Evolutionary conservation across 2,113 vertebrate species (phyloP).

Genomic region (Apaloderma vittatum): DNA sequence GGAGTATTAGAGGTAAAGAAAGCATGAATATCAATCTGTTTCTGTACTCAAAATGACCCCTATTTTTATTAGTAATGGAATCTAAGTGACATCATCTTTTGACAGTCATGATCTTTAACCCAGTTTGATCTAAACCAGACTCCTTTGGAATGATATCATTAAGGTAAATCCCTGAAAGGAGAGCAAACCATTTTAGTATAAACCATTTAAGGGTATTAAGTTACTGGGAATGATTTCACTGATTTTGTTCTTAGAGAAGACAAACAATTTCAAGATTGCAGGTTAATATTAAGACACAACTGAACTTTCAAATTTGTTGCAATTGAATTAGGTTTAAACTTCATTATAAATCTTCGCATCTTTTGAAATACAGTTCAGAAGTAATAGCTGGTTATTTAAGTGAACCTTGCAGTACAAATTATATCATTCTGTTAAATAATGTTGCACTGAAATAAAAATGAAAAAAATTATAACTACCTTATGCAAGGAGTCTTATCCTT

Average conservation of each 20-base stretch:
- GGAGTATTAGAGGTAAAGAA: constrained; percentile 68
- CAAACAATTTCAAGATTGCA: constrained; percentile 47
- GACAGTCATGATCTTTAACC: constrained; percentile 85
- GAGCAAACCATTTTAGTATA: constrained; percentile 64
- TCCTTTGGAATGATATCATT: constrained; percentile 81
- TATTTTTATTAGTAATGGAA: constrained; percentile 77
- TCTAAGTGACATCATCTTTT: constrained; percentile 83
- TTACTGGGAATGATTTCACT: constrained; percentile 80
- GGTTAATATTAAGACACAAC: background rate
- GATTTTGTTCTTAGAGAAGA: constrained; percentile 38
- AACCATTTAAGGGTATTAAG: constrained; percentile 72
- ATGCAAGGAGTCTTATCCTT: background rate
- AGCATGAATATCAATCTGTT: constrained; percentile 65
- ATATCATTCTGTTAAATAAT: background rate
- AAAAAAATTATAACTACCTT: background rate
- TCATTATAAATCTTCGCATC: background rate
- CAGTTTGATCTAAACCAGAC: constrained; percentile 86
- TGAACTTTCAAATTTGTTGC: background rate
- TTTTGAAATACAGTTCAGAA: background rate
- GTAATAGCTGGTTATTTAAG: background rate
- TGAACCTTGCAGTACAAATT: background rate
- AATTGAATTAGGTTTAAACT: background rate
- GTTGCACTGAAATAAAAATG: background rate
- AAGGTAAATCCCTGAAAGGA: constrained; percentile 82
- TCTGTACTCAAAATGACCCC: constrained; percentile 81